These are phyloP conservation scores for Conchocele bisecta DNA, from an alignment of 2,888 invertebrate genomes.

Conservation along the genomic window DNA sequence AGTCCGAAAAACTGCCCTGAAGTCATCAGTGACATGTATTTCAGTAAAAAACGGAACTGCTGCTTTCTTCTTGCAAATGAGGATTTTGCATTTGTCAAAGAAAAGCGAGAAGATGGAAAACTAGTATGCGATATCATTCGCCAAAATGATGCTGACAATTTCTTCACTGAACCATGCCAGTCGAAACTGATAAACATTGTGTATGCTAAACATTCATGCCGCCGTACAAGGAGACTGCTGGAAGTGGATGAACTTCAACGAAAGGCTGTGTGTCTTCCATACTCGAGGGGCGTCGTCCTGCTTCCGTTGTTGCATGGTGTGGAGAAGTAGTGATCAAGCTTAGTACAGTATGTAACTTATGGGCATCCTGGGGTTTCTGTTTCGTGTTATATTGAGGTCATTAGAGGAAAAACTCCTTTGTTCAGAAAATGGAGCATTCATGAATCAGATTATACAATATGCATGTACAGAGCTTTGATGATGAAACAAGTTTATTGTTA, in stretches of 20 bases:
- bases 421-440: no score
- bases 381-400: no score
- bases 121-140: slow-evolving; percentile 17
- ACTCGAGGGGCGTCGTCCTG: slow-evolving; percentile 16
- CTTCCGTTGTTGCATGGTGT: slow-evolving; percentile 32
- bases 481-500: no score
- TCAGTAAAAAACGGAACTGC: slow-evolving; percentile 19
- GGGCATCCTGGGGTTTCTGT: no score
- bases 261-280: slow-evolving; percentile 23
- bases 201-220: slow-evolving; percentile 1
- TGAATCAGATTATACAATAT: no score
- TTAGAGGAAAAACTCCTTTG: no score
- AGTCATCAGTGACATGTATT: background rate
- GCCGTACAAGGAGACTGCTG: slow-evolving; percentile 5
- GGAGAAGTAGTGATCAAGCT: no score
- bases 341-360: no score
- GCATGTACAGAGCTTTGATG: no score
- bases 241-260: slow-evolving; percentile 1
- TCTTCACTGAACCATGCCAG: slow-evolving; percentile 30
- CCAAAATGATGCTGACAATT: background rate
- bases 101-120: slow-evolving; percentile 1
- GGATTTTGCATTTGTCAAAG: slow-evolving; percentile 18
- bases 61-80: slow-evolving; percentile 12
- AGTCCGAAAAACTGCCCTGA: background rate
- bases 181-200: slow-evolving; percentile 30